Evolutionary conservation across 1,140 invertebrate species (phyloP).

Genomic region (Catajapyx aquilonaris): DNA sequence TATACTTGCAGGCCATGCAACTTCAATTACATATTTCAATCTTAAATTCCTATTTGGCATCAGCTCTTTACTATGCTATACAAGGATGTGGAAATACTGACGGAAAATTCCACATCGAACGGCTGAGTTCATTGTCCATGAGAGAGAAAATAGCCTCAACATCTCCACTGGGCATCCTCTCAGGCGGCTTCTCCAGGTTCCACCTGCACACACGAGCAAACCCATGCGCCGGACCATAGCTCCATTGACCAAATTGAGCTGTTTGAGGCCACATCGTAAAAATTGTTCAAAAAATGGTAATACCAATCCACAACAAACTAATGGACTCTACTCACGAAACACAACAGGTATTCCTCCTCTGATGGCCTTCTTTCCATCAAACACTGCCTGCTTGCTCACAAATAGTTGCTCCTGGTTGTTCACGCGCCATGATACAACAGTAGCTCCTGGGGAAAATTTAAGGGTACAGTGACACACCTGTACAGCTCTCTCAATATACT

Average conservation of each 20-base stretch:
- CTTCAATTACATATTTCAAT: no score
- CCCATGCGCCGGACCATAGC: slow-evolving; percentile 79
- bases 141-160: slow-evolving; percentile 76
- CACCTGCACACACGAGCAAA: slow-evolving; percentile 80
- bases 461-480: no score
- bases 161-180: slow-evolving; percentile 65
- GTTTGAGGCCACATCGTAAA: slow-evolving; percentile 14
- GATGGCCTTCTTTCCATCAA: slow-evolving; percentile 87
- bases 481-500: no score
- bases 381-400: slow-evolving; percentile 82
- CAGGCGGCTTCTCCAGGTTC: slow-evolving; percentile 69
- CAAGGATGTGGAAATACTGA: slow-evolving; percentile 22
- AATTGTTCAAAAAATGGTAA: slow-evolving; percentile 4
- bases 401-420: slow-evolving; percentile 88
- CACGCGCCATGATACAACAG: slow-evolving; percentile 81
- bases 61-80: no score
- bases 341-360: slow-evolving; percentile 87
- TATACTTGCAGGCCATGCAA: no score
- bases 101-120: slow-evolving; percentile 85
- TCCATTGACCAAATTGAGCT: slow-evolving; percentile 90
- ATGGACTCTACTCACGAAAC: slow-evolving; percentile 64
- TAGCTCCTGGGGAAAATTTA: slow-evolving; percentile 59
- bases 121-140: slow-evolving; percentile 77
- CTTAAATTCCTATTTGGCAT: no score
- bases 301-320: background rate